phyloP scores from a whole-genome alignment of 2,797 vertebrate species.

The Alca torda region DNA sequence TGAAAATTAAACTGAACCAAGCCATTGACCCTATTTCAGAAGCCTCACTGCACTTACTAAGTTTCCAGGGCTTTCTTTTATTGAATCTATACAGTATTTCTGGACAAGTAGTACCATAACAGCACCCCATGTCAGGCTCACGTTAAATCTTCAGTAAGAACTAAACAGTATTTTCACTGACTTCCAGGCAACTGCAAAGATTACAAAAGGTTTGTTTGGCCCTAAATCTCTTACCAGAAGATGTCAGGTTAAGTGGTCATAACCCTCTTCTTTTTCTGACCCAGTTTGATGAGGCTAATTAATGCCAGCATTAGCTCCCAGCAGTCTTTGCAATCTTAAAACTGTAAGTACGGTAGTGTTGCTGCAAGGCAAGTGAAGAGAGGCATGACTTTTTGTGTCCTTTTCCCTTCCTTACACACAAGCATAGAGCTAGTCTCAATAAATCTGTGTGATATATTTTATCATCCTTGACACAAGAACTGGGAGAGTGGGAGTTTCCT shows the following conservation, averaged over 20 bases:
- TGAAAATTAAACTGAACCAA: background rate
- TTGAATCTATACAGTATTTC: background rate
- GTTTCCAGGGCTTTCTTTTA: background rate
- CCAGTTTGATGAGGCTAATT: background rate
- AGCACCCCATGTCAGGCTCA: background rate
- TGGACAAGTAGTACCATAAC: background rate
- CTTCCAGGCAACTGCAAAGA: background rate
- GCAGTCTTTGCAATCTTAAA: background rate
- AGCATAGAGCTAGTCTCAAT: background rate
- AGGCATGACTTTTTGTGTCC: background rate
- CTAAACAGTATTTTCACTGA: background rate
- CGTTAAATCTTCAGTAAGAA: background rate
- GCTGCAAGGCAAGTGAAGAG: background rate
- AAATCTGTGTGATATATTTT: slow-evolving; percentile 9
- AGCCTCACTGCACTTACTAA: background rate
- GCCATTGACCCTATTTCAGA: background rate
- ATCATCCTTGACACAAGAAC: slow-evolving; percentile 4
- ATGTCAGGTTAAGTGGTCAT: background rate
- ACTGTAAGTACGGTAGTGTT: background rate
- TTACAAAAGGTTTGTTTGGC: background rate
- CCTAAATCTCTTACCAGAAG: background rate
- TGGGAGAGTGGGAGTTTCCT: background rate
- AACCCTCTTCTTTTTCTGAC: background rate
- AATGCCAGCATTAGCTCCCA: slow-evolving; percentile 31
- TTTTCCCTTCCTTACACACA: background rate